These are phyloP conservation scores for Rhabditoides inermis DNA, from an alignment of 2,888 invertebrate genomes.

Conservation along the genomic window DNA sequence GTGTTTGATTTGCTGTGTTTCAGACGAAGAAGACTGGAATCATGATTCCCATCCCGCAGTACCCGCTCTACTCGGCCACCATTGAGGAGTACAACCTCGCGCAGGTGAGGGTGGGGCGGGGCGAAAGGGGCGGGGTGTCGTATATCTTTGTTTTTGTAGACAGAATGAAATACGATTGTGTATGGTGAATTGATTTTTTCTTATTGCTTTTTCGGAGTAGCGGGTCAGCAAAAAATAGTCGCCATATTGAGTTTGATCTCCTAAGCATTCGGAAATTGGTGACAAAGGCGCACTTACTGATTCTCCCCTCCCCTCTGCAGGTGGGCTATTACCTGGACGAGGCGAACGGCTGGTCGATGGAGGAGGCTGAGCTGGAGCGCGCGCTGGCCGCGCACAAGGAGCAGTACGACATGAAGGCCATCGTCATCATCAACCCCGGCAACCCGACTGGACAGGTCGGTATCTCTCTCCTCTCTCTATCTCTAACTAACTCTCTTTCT, in stretches of 20 bases:
- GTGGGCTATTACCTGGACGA: conserved; percentile 86
- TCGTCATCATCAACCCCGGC: conserved; percentile 94
- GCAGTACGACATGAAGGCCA: conserved; percentile 67
- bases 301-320: conserved; percentile 58
- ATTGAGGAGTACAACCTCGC: conserved; percentile 79
- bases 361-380: conserved; percentile 70
- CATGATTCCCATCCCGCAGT: conserved; percentile 94
- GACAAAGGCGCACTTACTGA: conserved; percentile 1
- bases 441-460: conserved; percentile 84
- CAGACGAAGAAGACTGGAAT: conserved; percentile 70
- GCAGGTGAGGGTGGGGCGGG: conserved; percentile 54
- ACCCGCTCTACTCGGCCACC: conserved; percentile 90
- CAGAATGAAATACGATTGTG: background rate
- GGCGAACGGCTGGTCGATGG: conserved; percentile 73
- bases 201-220: background rate
- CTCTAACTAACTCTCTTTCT: background rate
- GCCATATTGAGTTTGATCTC: too few species aligned
- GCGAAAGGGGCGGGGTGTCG: too few species aligned
- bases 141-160: background rate
- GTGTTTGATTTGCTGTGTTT: too few species aligned
- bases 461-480: background rate
- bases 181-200: background rate
- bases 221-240: too few species aligned
- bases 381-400: conserved; percentile 63
- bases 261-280: background rate